These are phyloP conservation scores for Hemibagrus guttatus DNA, from an alignment of 2,797 vertebrate species.

Conservation along the genomic window DNA sequence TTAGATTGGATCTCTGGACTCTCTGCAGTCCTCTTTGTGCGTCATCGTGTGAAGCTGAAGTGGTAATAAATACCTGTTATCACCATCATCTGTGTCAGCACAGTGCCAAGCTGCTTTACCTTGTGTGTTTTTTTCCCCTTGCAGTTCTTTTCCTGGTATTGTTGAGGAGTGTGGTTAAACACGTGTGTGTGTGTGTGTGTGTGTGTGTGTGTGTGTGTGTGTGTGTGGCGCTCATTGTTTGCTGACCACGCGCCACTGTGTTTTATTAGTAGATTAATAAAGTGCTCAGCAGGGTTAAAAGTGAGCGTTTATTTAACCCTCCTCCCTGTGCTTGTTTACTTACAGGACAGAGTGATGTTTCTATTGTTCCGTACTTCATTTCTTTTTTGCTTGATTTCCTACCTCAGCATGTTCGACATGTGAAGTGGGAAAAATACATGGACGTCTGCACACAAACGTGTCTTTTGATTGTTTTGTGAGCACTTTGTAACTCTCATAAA, in stretches of 20 bases:
- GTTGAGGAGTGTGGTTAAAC: slow-evolving; percentile 8
- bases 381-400: background rate
- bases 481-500: background rate
- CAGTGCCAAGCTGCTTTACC: slow-evolving; percentile 25
- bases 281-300: slow-evolving; percentile 32
- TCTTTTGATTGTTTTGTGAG: background rate
- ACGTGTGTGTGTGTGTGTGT: background rate
- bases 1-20: background rate
- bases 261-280: slow-evolving; percentile 39
- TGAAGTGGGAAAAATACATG: background rate
- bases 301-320: slow-evolving; percentile 27
- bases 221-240: slow-evolving; percentile 18
- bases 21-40: background rate
- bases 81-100: background rate
- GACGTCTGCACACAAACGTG: background rate
- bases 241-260: slow-evolving; percentile 9
- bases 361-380: background rate
- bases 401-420: background rate
- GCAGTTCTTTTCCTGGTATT: slow-evolving; percentile 22
- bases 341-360: background rate
- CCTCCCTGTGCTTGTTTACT: slow-evolving; percentile 4
- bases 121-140: background rate
- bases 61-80: background rate
- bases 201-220: background rate
- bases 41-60: background rate